A percentile compares a stretch with the other conserved stretches of the same genome.
These are phyloP conservation scores for Coptodon rendalli DNA, from an alignment of 2,113 vertebrate genomes.

Conservation along the genomic window DNA sequence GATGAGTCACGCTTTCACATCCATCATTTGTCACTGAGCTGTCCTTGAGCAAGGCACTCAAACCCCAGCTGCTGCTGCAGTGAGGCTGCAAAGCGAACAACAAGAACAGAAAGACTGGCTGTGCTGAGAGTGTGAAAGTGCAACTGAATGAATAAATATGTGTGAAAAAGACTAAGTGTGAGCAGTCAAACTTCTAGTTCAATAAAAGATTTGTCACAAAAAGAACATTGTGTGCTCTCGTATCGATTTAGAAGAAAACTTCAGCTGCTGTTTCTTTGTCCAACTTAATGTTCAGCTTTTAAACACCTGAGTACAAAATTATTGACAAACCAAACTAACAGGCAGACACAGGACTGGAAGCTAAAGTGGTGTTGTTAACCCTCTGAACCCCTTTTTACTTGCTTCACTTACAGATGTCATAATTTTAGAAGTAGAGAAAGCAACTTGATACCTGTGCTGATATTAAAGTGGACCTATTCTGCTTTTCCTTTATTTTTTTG, in stretches of 20 bases:
- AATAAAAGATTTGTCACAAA: background rate
- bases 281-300: background rate
- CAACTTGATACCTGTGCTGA: background rate
- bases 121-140: background rate
- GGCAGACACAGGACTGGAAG: background rate
- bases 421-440: background rate
- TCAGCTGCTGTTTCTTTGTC: background rate
- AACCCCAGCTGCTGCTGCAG: background rate
- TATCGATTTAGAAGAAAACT: background rate
- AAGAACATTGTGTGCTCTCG: background rate
- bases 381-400: background rate
- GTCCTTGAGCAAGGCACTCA: background rate
- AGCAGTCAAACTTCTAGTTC: background rate
- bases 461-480: background rate
- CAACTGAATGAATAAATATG: background rate
- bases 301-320: background rate
- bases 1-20: background rate
- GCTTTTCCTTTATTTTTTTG: background rate
- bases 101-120: background rate
- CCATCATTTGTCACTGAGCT: background rate
- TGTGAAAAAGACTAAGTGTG: background rate
- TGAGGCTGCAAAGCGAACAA: background rate
- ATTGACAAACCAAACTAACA: background rate
- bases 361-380: background rate
- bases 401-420: background rate